phyloP scores from a whole-genome alignment of 2,888 invertebrate species.

The Listrodromus nycthemerus region DNA sequence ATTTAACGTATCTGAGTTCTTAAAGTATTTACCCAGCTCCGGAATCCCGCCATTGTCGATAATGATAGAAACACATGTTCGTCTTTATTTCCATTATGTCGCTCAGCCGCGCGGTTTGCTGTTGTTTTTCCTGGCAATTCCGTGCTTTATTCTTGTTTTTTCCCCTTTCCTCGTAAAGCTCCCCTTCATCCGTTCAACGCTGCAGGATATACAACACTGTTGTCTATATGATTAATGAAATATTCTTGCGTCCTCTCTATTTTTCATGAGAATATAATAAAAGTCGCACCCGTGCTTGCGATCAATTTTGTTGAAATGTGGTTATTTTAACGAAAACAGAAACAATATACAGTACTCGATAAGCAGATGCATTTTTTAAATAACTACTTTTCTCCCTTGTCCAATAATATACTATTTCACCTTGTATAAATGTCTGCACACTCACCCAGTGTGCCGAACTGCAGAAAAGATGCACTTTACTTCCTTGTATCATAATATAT shows the following conservation, averaged over 20 bases:
- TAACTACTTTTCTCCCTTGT: too few relatives aligned
- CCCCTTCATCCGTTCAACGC: not conserved
- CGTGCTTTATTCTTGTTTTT: not conserved
- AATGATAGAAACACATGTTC: not conserved
- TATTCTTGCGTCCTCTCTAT: not conserved
- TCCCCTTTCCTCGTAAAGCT: not conserved
- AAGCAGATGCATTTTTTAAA: too few relatives aligned
- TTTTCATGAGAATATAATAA: slow-evolving; percentile 7
- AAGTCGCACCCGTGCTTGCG: slow-evolving; percentile 17
- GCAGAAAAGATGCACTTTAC: too few relatives aligned
- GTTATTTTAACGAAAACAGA: too few relatives aligned
- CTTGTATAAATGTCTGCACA: too few relatives aligned
- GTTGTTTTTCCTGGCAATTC: not conserved
- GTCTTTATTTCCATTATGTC: not conserved
- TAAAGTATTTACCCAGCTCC: too few relatives aligned
- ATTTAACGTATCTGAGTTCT: too few relatives aligned
- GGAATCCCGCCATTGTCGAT: too few relatives aligned
- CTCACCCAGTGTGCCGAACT: too few relatives aligned
- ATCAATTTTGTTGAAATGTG: not conserved
- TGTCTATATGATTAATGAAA: not conserved
- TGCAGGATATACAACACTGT: not conserved
- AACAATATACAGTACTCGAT: too few relatives aligned
- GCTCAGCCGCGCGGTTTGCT: not conserved
- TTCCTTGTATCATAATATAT: too few relatives aligned
- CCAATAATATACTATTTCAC: too few relatives aligned